These are phyloP conservation scores for Nesoenas mayeri DNA, from an alignment of 2,113 vertebrate genomes.

Conservation along the genomic window DNA sequence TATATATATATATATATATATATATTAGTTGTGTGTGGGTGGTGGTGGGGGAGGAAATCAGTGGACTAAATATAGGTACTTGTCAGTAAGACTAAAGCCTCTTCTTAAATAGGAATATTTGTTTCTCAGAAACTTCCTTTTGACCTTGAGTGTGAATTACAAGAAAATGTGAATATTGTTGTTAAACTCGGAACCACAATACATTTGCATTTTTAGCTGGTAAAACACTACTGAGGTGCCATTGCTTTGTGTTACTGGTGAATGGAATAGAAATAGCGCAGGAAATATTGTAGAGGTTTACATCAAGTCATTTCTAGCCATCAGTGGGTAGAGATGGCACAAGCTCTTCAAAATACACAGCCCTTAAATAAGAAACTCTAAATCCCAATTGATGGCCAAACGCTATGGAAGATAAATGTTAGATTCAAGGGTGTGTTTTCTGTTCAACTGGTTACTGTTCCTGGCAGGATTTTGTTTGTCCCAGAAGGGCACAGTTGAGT, in stretches of 20 bases:
- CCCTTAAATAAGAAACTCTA: background rate
- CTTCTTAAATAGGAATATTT: background rate
- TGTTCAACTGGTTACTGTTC: background rate
- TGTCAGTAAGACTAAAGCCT: background rate
- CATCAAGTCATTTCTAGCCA: background rate
- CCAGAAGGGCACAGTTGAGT: background rate
- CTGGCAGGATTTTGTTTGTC: background rate
- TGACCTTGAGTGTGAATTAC: background rate
- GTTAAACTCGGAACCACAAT: background rate
- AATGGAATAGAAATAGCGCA: background rate
- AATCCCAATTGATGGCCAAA: background rate
- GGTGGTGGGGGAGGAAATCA: background rate
- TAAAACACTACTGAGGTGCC: background rate
- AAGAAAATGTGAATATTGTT: background rate
- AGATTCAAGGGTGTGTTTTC: background rate
- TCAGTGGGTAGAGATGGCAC: background rate
- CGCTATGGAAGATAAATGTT: background rate
- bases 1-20: background rate
- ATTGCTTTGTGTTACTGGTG: background rate
- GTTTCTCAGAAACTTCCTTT: background rate
- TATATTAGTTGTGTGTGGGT: background rate
- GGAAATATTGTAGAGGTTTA: background rate
- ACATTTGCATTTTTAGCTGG: background rate
- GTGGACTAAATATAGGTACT: background rate
- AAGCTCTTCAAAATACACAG: background rate